These are phyloP conservation scores for Pedicia rivosa DNA, from an alignment of 2,888 invertebrate species.

Conservation along the genomic window DNA sequence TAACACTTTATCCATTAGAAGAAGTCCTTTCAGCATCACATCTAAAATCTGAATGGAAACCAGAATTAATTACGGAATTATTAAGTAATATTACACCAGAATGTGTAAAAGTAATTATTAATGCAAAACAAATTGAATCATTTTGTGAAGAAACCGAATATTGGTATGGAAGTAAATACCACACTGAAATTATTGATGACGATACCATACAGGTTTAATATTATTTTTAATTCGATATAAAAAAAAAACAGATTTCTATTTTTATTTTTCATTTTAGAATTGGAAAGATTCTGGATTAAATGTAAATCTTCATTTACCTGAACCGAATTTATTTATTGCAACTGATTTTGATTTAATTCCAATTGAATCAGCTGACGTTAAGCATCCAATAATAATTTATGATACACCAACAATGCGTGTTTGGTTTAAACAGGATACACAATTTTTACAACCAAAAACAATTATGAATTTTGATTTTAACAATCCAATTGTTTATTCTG, in stretches of 20 bases:
- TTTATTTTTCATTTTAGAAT: too few species aligned
- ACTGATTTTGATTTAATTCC: constrained; percentile 55
- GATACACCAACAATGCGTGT: constrained; percentile 67
- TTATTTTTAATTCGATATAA: too few species aligned
- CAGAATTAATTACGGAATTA: constrained; percentile 62
- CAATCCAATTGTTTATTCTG: constrained; percentile 75
- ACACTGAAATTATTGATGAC: constrained; percentile 48
- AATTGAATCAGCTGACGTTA: constrained; percentile 40
- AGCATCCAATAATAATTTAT: constrained; percentile 54
- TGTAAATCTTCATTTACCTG: constrained; percentile 55
- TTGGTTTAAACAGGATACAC: constrained; percentile 92
- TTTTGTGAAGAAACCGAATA: constrained; percentile 54
- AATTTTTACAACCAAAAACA: constrained; percentile 77
- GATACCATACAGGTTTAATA: constrained; percentile 46
- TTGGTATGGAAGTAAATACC: constrained; percentile 88
- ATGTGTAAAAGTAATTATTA: constrained; percentile 58
- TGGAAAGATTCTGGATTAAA: constrained; percentile 54
- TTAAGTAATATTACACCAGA: constrained; percentile 58
- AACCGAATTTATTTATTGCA: constrained; percentile 85
- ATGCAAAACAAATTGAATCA: constrained; percentile 62
- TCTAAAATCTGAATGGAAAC: constrained; percentile 67
- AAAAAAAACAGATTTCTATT: too few species aligned
- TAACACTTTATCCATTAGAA: constrained; percentile 68
- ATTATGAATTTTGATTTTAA: constrained; percentile 47
- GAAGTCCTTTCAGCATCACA: constrained; percentile 71